These are phyloP conservation scores for Charadrius vociferus DNA, from an alignment of 2,113 vertebrate species.

Conservation along the genomic window DNA sequence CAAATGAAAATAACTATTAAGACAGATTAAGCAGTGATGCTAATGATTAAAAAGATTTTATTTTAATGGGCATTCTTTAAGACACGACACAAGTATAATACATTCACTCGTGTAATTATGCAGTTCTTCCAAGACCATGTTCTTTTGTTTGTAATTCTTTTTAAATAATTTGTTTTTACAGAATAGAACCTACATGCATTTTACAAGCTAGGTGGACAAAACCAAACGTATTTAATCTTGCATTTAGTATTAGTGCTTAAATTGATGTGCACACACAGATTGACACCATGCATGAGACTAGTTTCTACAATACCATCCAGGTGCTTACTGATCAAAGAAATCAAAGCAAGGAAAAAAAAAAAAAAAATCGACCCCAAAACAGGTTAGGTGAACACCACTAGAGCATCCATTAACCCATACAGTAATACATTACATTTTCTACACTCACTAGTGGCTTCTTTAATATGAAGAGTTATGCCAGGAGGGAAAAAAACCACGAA, in stretches of 20 bases:
- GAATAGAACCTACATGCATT: not conserved
- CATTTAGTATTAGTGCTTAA: not conserved
- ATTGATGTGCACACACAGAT: not conserved
- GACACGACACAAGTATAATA: conserved; percentile 4
- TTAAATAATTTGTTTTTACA: not conserved
- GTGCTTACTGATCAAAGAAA: not conserved
- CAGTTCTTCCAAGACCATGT: not conserved
- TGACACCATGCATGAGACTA: not conserved
- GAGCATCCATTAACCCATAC: not conserved
- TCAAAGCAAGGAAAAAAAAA: not conserved
- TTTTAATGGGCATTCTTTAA: conserved; percentile 40
- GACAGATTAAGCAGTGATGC: not conserved
- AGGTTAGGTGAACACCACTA: not conserved
- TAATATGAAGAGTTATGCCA: not conserved
- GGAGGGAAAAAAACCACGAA: not conserved
- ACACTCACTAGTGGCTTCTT: conserved; percentile 36
- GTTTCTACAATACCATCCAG: not conserved
- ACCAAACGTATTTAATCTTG: not conserved
- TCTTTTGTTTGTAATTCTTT: not conserved
- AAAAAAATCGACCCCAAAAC: not conserved
- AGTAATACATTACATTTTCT: conserved; percentile 31
- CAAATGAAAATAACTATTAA: conserved; percentile 6
- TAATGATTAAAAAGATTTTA: conserved; percentile 21
- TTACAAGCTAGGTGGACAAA: not conserved
- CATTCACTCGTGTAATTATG: rapidly evolving